A percentile compares a stretch with the other conserved stretches of the same genome.
These are phyloP conservation scores for Macropis europaea DNA, from an alignment of 2,888 invertebrate species.

Conservation along the genomic window DNA sequence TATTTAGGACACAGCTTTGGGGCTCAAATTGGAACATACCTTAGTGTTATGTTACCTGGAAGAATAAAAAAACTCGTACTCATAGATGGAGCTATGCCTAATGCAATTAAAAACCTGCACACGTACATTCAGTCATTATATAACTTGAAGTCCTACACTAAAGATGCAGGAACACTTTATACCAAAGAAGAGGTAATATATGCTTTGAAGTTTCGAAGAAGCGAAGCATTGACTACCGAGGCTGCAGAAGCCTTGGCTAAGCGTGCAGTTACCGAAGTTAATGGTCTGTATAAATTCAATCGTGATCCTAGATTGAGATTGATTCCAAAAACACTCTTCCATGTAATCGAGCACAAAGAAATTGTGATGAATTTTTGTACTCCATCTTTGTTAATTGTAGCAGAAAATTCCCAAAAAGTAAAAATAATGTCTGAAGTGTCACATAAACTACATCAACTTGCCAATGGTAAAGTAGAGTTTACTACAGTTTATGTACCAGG, in stretches of 20 bases:
- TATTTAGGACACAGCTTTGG: slow-evolving; percentile 81
- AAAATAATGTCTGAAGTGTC: rapidly evolving
- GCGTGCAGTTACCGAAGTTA: slow-evolving; percentile 79
- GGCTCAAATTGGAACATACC: slow-evolving; percentile 78
- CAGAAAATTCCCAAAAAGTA: rapidly evolving
- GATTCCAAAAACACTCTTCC: slow-evolving; percentile 69
- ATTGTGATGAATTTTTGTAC: slow-evolving; percentile 40
- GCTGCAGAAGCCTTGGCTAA: slow-evolving; percentile 81
- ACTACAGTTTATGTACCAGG: slow-evolving; percentile 79
- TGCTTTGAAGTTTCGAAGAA: slow-evolving; percentile 79
- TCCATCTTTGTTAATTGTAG: slow-evolving; percentile 53
- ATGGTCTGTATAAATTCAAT: slow-evolving; percentile 81
- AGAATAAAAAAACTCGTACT: slow-evolving; percentile 79
- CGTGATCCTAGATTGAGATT: slow-evolving; percentile 82
- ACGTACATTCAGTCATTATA: slow-evolving; percentile 74
- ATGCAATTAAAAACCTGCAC: slow-evolving; percentile 65
- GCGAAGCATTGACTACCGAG: slow-evolving; percentile 74
- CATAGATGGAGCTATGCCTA: slow-evolving; percentile 78
- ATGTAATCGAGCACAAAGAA: slow-evolving; percentile 10
- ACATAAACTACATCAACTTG: rapidly evolving
- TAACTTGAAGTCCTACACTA: slow-evolving; percentile 54
- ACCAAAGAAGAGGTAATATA: slow-evolving; percentile 80
- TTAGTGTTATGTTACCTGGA: slow-evolving; percentile 78
- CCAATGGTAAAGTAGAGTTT: slow-evolving; percentile 7
- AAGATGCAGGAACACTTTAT: slow-evolving; percentile 59